phyloP scores from a whole-genome alignment of 2,797 vertebrate genomes.

The Cheirogaleus major region DNA sequence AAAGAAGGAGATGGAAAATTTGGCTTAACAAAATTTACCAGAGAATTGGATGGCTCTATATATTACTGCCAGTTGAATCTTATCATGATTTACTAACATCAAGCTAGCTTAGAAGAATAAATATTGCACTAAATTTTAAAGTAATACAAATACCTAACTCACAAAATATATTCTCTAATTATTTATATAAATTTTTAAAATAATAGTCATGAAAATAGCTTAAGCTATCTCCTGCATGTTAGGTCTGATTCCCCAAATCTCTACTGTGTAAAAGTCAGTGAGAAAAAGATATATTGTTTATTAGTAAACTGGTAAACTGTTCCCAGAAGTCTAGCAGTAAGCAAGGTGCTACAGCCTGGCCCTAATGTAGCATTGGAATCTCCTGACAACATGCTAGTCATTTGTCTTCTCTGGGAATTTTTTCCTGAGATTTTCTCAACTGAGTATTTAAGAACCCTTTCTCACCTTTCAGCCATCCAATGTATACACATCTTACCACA shows the following conservation, averaged over 20 bases:
- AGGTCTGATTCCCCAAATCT: neutral
- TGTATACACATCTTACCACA: neutral
- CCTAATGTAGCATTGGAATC: neutral
- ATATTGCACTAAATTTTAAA: constrained; percentile 58
- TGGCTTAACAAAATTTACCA: constrained; percentile 82
- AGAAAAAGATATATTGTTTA: neutral
- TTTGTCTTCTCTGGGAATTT: neutral
- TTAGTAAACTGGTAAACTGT: neutral
- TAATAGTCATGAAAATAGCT: constrained; percentile 39
- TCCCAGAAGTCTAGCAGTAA: constrained; percentile 27
- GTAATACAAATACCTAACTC: constrained; percentile 48
- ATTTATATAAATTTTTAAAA: constrained; percentile 29
- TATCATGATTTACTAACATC: constrained; percentile 72
- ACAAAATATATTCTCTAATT: constrained; percentile 38
- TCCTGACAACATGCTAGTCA: neutral
- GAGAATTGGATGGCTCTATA: constrained; percentile 77
- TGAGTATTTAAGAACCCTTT: neutral
- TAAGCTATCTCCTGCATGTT: constrained; percentile 10
- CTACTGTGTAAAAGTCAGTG: neutral
- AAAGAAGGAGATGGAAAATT: constrained; percentile 78
- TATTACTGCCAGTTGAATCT: constrained; percentile 83
- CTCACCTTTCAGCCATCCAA: neutral
- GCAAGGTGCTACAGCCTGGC: neutral
- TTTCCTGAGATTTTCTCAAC: constrained; percentile 23
- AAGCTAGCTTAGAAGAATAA: constrained; percentile 78